Evolutionary conservation across 2,797 vertebrate species (phyloP), one percentile per base, ranked within the genome.

Genomic region (Fratercula arctica): DNA sequence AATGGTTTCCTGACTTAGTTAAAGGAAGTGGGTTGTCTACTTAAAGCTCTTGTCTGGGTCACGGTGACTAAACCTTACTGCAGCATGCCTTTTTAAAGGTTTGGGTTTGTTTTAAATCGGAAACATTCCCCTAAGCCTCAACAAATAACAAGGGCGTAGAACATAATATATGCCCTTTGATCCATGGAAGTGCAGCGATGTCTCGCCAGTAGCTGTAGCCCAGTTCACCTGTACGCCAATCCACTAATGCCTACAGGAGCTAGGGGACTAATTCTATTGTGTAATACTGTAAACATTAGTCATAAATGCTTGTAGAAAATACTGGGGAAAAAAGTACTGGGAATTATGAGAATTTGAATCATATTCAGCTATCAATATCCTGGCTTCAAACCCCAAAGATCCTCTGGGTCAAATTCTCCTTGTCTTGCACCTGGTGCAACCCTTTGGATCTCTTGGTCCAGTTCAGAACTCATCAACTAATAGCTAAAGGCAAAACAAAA

Each of bases 31-130:
- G 73, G 74, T 85, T 96, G 91, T 91, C 92, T 96, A 7, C 92
- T 85, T 85, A 83, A 89, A 92, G 57, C 92, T 87, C 78, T 78
- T 67, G 89, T 96, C 96, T 96, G 90, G 95, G 93, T 95, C 96
- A 91, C 1, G 1, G 87, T 96, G 96, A 96, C 92, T 96, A 96
- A 97, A 93, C 73, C 66, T 89, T 87, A 54, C 72, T 78, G 78
- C 81, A 83, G 53, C 29, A 31, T 50, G 83, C 61, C 53, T 90
- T 87, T 85, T 46, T 59, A 68, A 87, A 80, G 46, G 45, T 89
- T 92, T 85, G 50, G 6, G 1, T 79, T 94, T 88, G 69, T 70
- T 92, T 96, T 85, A 74, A 61, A 80, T 89, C 1, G 0, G 74
- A 94, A 95, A 87, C 4, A 0, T 78, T 80, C 82, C 74, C 33